Evolutionary conservation across 1,140 invertebrate species (phyloP), one percentile per base, ranked within the genome.

Genomic region (Trichogramma pretiosum): DNA sequence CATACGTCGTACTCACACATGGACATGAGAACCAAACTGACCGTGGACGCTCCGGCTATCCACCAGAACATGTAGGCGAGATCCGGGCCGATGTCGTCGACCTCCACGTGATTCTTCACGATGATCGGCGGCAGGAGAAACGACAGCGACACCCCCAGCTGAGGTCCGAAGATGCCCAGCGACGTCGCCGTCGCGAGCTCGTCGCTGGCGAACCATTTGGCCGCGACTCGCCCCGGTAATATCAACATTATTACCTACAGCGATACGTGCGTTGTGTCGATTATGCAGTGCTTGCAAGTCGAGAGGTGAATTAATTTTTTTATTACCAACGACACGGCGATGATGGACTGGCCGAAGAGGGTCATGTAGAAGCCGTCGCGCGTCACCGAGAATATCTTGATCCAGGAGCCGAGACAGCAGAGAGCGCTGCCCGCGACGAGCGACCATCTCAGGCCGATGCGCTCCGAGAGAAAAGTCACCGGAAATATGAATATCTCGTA

Each of bases 121-220:
- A 72, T 37, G 10, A 70, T 32, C 16, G 70, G 67, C 2, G 58
- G 57, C 7, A 68, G 44, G 17, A 69, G 47, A 46, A 67, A 62
- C 11, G 66, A 62, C 8, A 64, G 5, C 11, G 67, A 64, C 14
- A 60, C 52, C 8, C 69, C 66, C 19, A 85, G 75, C 69, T 86
- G 83, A 62, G 85, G 84, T n/a, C 85, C 85, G 63, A 87, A 85
- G 3, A 87, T 82, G 3, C 83, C 84, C 26, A 85, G 71, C 33
- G 84, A 74, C 56, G 81, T 84, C 3, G 84, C 85, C 4, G 80
- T 83, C 3, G 80, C 80, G n/a, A 83, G 77, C 64, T 83, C 75
- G 36, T 73, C 54, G 0, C 73, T 67, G 10, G 80, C 77, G 57
- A 85, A 85, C 83, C 83, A 85, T 11, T 81, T 74, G 0, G 83